Evolutionary conservation across 2,888 invertebrate species (phyloP).

Genomic region (Chalcis sispes): DNA sequence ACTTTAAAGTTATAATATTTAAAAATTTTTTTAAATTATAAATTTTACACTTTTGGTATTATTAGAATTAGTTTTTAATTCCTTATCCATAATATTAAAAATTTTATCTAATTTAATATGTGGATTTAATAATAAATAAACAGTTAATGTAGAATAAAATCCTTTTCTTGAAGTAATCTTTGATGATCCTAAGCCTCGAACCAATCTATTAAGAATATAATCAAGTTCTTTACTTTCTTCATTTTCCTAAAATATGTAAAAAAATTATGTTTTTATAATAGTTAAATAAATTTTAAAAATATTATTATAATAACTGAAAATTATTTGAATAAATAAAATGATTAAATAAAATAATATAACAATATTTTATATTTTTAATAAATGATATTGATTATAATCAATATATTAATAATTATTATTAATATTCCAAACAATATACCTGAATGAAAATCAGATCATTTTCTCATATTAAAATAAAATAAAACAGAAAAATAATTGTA

Average conservation of each 20-base stretch:
- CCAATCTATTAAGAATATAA: conserved; percentile 83
- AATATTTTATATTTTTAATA: neutral
- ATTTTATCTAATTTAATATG: conserved; percentile 78
- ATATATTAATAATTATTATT: neutral
- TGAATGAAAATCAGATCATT: too few relatives aligned
- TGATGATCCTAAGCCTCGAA: conserved; percentile 85
- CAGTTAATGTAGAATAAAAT: conserved; percentile 83
- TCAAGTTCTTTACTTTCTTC: conserved; percentile 78
- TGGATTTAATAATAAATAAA: conserved; percentile 78
- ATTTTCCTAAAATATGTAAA: conserved; percentile 77
- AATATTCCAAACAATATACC: too few relatives aligned
- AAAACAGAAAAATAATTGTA: conserved; percentile 8
- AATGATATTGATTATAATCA: neutral
- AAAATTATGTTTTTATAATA: neutral
- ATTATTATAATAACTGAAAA: neutral
- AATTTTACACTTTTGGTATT: conserved; percentile 83
- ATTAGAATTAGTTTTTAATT: conserved; percentile 80
- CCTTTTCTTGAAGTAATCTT: conserved; percentile 81
- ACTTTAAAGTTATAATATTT: neutral
- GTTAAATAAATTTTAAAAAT: conserved; percentile 16
- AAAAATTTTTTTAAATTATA: conserved; percentile 12
- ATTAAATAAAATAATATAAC: neutral
- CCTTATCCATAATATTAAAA: conserved; percentile 80
- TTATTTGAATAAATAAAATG: neutral
- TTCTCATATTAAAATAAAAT: too few relatives aligned